Percentiles rank a stretch among this genome's conserved stretches.
phyloP scores from a whole-genome alignment of 2,888 invertebrate genomes.

The Dicranocentrus wangi region DNA sequence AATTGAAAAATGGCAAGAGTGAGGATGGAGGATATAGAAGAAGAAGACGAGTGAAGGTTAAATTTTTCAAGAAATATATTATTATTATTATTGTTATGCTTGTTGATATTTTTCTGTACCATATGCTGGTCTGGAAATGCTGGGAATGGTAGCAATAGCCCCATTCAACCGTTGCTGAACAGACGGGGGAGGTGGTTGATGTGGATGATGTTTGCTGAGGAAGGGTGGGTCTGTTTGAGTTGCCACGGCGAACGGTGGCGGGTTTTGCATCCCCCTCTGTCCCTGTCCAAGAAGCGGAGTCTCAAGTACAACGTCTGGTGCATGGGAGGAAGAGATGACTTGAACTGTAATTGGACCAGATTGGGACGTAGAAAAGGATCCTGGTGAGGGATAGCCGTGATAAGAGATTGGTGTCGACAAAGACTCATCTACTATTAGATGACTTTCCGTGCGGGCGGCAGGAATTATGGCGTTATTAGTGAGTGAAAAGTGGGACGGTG shows the following conservation, averaged over 20 bases:
- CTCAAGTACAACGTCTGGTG: conserved; percentile 78
- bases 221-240: conserved; percentile 58
- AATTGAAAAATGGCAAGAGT: background rate
- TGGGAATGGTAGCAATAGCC: conserved; percentile 72
- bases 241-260: conserved; percentile 67
- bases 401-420: conserved; percentile 75
- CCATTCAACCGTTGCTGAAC: conserved; percentile 56
- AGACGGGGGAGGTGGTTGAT: conserved; percentile 55
- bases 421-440: conserved; percentile 76
- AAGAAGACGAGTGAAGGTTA: no score
- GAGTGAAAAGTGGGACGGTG: conserved; percentile 64
- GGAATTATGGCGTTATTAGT: conserved; percentile 68
- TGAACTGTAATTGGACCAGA: conserved; percentile 78
- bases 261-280: conserved; percentile 61
- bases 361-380: conserved; percentile 74
- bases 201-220: conserved; percentile 44
- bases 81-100: no score
- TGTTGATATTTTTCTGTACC: no score
- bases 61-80: no score
- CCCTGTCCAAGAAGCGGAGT: conserved; percentile 78
- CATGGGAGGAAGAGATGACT: conserved; percentile 79
- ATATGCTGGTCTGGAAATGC: conserved; percentile 66
- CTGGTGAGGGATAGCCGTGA: conserved; percentile 73
- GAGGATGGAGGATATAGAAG: background rate
- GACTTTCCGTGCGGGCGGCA: conserved; percentile 74